phyloP scores from a whole-genome alignment of 1,140 invertebrate species.

The Drosophila kurseongensis region DNA sequence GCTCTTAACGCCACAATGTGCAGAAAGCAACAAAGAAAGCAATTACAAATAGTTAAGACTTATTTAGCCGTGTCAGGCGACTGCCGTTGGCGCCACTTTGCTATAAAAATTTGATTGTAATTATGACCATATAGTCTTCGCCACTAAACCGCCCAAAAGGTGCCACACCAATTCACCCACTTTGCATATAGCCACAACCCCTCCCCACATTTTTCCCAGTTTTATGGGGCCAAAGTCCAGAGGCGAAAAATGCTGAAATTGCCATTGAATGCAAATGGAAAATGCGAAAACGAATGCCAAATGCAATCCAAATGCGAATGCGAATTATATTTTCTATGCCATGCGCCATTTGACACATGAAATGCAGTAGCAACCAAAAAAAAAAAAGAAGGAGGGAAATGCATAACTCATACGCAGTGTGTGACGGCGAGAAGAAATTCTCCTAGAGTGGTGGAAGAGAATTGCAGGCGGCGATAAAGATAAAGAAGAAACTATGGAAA shows the following conservation, averaged over 20 bases:
- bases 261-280: constrained; percentile 62
- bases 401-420: constrained; percentile 79
- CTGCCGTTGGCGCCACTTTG: constrained; percentile 57
- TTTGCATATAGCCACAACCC: constrained; percentile 14
- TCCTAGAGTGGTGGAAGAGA: constrained; percentile 10
- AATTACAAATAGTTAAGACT: constrained; percentile 38
- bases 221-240: constrained; percentile 75
- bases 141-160: constrained; percentile 31
- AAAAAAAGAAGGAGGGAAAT: not conserved
- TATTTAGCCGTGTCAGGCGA: constrained; percentile 50
- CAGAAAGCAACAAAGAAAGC: constrained; percentile 16
- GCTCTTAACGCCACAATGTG: constrained; percentile 2
- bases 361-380: constrained; percentile 26
- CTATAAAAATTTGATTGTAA: constrained; percentile 49
- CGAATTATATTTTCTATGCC: constrained; percentile 70
- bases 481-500: not conserved
- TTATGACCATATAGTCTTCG: constrained; percentile 35
- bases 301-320: constrained; percentile 39
- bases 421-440: constrained; percentile 56
- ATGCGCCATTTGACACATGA: constrained; percentile 72
- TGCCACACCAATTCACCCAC: constrained; percentile 54
- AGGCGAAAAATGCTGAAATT: constrained; percentile 58
- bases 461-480: not conserved
- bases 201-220: not conserved
- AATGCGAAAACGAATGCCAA: constrained; percentile 41